phyloP scores from a whole-genome alignment of 2,797 vertebrate species.

The Esox lucius region DNA sequence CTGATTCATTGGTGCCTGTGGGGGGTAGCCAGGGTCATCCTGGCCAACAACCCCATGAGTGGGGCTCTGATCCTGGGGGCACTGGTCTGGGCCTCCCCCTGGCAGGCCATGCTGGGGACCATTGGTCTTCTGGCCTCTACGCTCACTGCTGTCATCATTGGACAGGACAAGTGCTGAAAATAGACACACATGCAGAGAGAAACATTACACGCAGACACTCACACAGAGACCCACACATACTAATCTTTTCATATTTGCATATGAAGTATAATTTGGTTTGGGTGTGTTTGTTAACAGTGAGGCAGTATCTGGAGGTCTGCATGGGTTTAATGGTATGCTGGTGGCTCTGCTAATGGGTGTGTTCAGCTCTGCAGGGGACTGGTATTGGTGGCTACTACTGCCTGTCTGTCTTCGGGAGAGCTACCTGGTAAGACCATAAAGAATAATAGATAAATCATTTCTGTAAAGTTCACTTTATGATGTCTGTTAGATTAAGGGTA shows the following conservation, averaged over 20 bases:
- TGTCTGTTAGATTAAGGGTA: too few relatives aligned
- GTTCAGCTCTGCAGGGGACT: constrained; percentile 73
- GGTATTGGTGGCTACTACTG: constrained; percentile 77
- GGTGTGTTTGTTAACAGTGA: constrained; percentile 49
- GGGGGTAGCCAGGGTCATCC: constrained; percentile 70
- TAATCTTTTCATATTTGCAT: constrained; percentile 5
- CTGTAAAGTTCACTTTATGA: too few relatives aligned
- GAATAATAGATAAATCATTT: too few relatives aligned
- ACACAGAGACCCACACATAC: not conserved
- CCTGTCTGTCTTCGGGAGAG: constrained; percentile 67
- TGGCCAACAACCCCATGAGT: constrained; percentile 76
- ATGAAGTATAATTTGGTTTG: not conserved
- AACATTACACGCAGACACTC: not conserved
- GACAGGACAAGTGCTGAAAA: constrained; percentile 31
- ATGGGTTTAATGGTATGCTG: constrained; percentile 77
- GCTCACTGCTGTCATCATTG: constrained; percentile 44
- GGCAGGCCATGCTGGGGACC: constrained; percentile 51
- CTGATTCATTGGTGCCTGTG: constrained; percentile 69
- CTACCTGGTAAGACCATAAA: constrained; percentile 59
- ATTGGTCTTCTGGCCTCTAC: constrained; percentile 48
- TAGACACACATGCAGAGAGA: not conserved
- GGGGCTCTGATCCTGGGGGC: constrained; percentile 70
- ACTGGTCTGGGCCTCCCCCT: constrained; percentile 69
- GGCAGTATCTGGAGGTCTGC: constrained; percentile 63
- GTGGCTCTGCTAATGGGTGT: constrained; percentile 74